Percentiles rank a stretch among this genome's conserved stretches.
phyloP scores from a whole-genome alignment of 2,797 vertebrate species.

The Aldrovandia affinis region DNA sequence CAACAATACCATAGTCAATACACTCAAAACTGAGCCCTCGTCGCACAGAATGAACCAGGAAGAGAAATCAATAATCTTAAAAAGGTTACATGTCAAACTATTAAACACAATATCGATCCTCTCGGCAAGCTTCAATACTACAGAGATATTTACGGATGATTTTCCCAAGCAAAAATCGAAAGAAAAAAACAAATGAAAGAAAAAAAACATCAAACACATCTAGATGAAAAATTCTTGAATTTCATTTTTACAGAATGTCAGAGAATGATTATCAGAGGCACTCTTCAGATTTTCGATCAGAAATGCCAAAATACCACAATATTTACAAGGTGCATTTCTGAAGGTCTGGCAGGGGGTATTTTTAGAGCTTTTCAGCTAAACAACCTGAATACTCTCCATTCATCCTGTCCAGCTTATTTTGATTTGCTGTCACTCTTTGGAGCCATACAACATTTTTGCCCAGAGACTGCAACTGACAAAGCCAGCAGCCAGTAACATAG shows the following conservation, averaged over 20 bases:
- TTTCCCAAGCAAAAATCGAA: slow-evolving; percentile 46
- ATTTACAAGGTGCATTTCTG: slow-evolving; percentile 36
- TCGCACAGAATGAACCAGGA: slow-evolving; percentile 65
- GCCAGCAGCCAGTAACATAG: not conserved
- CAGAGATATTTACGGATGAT: slow-evolving; percentile 61
- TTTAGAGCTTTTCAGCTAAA: slow-evolving; percentile 59
- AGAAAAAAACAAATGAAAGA: too few relatives aligned
- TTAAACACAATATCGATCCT: slow-evolving; percentile 79
- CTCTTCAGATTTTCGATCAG: slow-evolving; percentile 33
- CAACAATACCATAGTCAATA: slow-evolving; percentile 79
- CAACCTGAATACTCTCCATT: slow-evolving; percentile 55
- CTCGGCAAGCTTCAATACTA: slow-evolving; percentile 59
- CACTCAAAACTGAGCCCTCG: slow-evolving; percentile 73
- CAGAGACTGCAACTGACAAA: not conserved
- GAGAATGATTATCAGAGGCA: slow-evolving; percentile 37
- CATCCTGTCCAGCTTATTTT: slow-evolving; percentile 62
- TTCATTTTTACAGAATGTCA: slow-evolving; percentile 29
- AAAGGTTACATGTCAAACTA: slow-evolving; percentile 83
- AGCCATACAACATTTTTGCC: slow-evolving; percentile 23
- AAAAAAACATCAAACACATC: too few relatives aligned
- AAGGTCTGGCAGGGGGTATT: slow-evolving; percentile 55
- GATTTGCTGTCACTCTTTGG: slow-evolving; percentile 58
- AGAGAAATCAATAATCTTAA: slow-evolving; percentile 78
- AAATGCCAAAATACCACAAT: slow-evolving; percentile 43
- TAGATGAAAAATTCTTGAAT: not conserved